Evolutionary conservation across 2,888 invertebrate species (phyloP), one percentile per base, ranked within the genome.

Genomic region (Cryptus viduatorius): DNA sequence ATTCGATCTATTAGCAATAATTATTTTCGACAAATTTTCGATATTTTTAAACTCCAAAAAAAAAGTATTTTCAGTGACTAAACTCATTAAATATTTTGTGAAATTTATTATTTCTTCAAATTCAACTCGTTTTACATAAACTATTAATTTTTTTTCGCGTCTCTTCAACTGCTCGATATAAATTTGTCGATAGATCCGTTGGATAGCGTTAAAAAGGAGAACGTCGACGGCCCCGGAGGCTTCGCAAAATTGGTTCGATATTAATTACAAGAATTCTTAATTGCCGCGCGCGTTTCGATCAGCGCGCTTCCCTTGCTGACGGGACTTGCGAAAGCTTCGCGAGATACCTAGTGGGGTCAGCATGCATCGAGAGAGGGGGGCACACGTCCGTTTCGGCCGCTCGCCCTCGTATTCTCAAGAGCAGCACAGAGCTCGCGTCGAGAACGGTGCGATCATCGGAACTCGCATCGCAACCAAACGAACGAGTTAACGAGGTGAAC

Each of bases 401-500:
- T 61, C 64, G 64, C 65, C 59, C 71, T 65, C 80, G 77, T 68
- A 75, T 65, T 68, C 72, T 67, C 83, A 68, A 37, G 37, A 5
- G 81, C 42, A 65, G 53, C 37, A 8, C 37, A 37, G 37, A 37
- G 8, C 64, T 46, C 75, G 81, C 81, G 71, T 79, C 75, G 50
- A 56, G 67, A 79, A 83, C 75, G 61, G 75, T 59, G 75, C 84
- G 81, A 79, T 82, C 75, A 56, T 82, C 79, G 82, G 29, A 72
- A 72, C 53, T 24, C 67, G 73, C 64, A 64, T 71, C 65, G 56
- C 75, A 48, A 71, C 77, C 73, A 65, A 79, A 71, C 84, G 87
- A 90, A 87, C 88, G 89, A 89, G 87, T 91, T 92, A 93, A 92
- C 92, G 92, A 92, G 92, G 89, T 88, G 91, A 90, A 90, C 91